These are phyloP conservation scores for Pectinophora gossypiella DNA, from an alignment of 1,140 invertebrate species.

Conservation along the genomic window DNA sequence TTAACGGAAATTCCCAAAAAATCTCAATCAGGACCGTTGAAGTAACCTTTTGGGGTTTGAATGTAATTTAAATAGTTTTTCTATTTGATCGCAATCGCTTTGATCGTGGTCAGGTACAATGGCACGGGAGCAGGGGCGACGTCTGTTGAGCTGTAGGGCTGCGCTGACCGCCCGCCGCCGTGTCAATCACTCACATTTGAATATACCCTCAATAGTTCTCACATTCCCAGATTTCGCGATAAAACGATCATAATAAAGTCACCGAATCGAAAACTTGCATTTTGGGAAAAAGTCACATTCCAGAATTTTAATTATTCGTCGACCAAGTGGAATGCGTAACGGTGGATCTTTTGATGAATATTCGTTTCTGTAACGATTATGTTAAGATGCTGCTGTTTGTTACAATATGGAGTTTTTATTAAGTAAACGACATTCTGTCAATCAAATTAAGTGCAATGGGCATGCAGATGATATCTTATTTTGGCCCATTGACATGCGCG, in stretches of 20 bases:
- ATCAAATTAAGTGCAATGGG: too few relatives aligned
- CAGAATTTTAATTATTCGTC: constrained; percentile 34
- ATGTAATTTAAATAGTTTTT: constrained; percentile 43
- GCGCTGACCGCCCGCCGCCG: constrained; percentile 63
- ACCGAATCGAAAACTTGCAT: constrained; percentile 51
- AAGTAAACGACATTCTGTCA: too few relatives aligned
- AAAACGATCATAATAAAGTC: constrained; percentile 56
- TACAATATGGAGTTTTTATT: too few relatives aligned
- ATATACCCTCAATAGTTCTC: constrained; percentile 61
- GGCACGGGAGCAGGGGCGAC: constrained; percentile 26
- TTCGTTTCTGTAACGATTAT: neutral
- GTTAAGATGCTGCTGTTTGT: too few relatives aligned
- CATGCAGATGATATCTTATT: neutral
- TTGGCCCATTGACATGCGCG: neutral
- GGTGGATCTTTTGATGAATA: constrained; percentile 29
- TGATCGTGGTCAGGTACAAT: constrained; percentile 56
- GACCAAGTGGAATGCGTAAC: constrained; percentile 57
- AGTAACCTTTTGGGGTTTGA: constrained; percentile 17
- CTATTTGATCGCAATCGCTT: constrained; percentile 52
- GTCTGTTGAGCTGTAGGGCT: too few relatives aligned
- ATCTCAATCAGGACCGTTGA: constrained; percentile 15
- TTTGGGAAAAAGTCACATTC: constrained; percentile 40
- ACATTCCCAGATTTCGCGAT: constrained; percentile 62
- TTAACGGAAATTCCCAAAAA: constrained; percentile 34
- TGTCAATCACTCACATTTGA: constrained; percentile 70